Evolutionary conservation across 2,888 invertebrate genomes (phyloP).

Genomic region (Synanthedon vespiformis): DNA sequence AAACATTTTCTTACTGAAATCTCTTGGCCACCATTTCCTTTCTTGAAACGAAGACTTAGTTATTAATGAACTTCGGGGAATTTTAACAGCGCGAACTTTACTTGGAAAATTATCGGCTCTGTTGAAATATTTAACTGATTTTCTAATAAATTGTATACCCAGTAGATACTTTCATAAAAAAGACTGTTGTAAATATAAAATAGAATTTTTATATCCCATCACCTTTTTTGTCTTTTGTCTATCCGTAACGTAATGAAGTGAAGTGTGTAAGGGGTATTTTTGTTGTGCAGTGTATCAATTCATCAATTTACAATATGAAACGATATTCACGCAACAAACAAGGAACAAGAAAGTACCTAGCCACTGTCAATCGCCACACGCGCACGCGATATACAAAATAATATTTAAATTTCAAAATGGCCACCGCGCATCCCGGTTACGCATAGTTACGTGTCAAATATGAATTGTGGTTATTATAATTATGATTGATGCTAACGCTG

Average conservation of each 20-base stretch:
- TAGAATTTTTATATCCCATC: too few species aligned
- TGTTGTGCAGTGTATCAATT: too few species aligned
- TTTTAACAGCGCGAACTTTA: neutral
- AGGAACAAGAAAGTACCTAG: constrained; percentile 21
- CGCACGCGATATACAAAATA: constrained; percentile 13
- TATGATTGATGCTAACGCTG: constrained; percentile 3
- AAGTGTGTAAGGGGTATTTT: too few species aligned
- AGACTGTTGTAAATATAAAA: too few species aligned
- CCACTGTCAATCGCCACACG: constrained; percentile 23
- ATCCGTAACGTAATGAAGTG: too few species aligned
- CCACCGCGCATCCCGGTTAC: constrained; percentile 4
- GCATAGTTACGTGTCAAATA: constrained; percentile 11
- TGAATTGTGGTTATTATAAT: constrained; percentile 9
- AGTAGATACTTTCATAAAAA: too few species aligned
- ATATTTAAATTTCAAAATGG: constrained; percentile 24
- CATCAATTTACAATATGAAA: neutral
- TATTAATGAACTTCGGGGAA: neutral
- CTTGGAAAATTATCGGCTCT: neutral
- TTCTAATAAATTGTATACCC: neutral
- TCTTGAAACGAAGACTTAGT: neutral
- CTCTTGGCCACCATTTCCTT: neutral
- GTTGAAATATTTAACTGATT: neutral
- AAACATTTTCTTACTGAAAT: neutral
- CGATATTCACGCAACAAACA: constrained; percentile 27
- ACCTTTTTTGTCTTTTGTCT: too few species aligned